Conservation (phyloP, 2,888 invertebrate genomes). For the Megastigmus dorsalis region DNA sequence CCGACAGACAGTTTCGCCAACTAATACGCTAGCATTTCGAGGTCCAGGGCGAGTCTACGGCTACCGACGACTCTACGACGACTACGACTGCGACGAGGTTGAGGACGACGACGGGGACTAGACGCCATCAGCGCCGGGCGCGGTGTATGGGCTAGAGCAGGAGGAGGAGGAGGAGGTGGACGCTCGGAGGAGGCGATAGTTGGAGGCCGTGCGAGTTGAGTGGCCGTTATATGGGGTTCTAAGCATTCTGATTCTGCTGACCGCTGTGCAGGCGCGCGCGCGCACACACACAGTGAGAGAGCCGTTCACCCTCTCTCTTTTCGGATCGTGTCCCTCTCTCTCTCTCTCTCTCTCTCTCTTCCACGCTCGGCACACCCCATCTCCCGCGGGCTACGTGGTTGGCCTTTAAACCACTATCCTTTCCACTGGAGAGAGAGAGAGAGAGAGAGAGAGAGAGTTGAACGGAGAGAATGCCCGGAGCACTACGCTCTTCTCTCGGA, state of each 20-base stretch:
- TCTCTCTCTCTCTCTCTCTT: slow-evolving; percentile 31
- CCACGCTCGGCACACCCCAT: slow-evolving; percentile 34
- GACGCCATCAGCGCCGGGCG: slow-evolving; percentile 15
- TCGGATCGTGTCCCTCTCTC: slow-evolving; percentile 39
- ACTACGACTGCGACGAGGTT: neutral
- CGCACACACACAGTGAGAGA: too few relatives aligned
- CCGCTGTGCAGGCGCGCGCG: too few relatives aligned
- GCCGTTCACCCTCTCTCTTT: slow-evolving; percentile 40
- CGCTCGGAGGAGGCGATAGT: slow-evolving; percentile 42
- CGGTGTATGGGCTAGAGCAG: neutral
- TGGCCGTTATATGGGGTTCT: slow-evolving; percentile 71
- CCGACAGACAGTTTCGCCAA: slow-evolving; percentile 57
- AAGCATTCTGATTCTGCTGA: slow-evolving; percentile 73
- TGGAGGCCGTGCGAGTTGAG: slow-evolving; percentile 61
- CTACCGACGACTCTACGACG: neutral
- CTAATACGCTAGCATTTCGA: slow-evolving; percentile 52
- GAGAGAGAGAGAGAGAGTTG: neutral
- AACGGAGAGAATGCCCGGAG: slow-evolving; percentile 22
- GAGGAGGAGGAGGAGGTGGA: slow-evolving; percentile 38
- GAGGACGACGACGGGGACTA: neutral
- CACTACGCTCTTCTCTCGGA: slow-evolving; percentile 37
- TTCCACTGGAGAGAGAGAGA: neutral
- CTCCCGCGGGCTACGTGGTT: slow-evolving; percentile 67
- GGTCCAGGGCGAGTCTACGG: slow-evolving; percentile 6
- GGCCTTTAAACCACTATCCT: slow-evolving; percentile 68